Evolutionary conservation across 2,797 vertebrate genomes (phyloP), one percentile per base, ranked within the genome.

Genomic region (Xyrichtys novacula): DNA sequence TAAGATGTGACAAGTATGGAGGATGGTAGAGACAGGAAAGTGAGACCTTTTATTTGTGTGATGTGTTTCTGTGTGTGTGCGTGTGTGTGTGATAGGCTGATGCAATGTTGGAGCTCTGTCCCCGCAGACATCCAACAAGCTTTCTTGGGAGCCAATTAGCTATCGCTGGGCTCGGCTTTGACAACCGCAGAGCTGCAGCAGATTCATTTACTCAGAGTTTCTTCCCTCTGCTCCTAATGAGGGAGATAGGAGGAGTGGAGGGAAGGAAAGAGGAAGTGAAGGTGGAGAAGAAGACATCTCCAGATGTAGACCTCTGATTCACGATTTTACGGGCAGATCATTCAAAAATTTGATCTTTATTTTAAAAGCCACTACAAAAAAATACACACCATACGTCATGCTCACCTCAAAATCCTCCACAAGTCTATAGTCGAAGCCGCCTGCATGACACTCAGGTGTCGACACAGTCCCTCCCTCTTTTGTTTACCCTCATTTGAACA

Each of bases 141-240:
- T 84, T 88, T 68, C 83, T 32, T 48, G 55, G 82, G 85, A 90
- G 65, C 85, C 85, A 91, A 92, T 92, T 91, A 91, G 73, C 71
- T 42, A 6, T 55, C 10, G 26, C 65, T 5, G 58, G 65, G 77
- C 77, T 80, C 61, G 9, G 61, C 65, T 75, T 65, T 78, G 78
- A 76, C 26, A 32, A 49, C 54, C 15, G 19, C 55, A 23, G 72
- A 61, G 72, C 71, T 19, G 26, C 48, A 6, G 65, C 54, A 42
- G 62, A 74, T 70, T 85, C 63, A 76, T 83, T 83, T 73, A 49
- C 40, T 73, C 74, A 43, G 52, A 19, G 9, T 5, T 78, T 57
- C 17, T 68, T 61, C 48, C 40, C 32, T 71, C 20, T 29, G 67
- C 62, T 68, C 66, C 55, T 88, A 89, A 86, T 76, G 80, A 88